Evolutionary conservation across 2,888 invertebrate species (phyloP).

Genomic region (Criorhina ranunculi): DNA sequence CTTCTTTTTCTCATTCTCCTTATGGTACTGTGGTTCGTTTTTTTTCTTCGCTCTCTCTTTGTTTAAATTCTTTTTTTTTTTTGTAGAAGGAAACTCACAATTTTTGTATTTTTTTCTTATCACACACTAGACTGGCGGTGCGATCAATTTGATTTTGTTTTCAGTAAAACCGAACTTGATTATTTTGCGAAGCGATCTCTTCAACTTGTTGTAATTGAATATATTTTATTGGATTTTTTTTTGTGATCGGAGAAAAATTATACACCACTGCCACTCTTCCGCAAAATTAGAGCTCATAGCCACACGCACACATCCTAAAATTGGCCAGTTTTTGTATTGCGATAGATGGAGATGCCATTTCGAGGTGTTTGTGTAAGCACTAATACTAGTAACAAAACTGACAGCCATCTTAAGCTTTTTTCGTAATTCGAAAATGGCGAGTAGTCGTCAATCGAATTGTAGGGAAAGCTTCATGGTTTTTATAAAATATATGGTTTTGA

Average conservation of each 20-base stretch:
- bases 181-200: constrained; percentile 38
- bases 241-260: constrained; percentile 65
- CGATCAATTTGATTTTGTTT: constrained; percentile 52
- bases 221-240: constrained; percentile 59
- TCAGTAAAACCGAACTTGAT: constrained; percentile 53
- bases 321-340: constrained; percentile 56
- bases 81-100: constrained; percentile 68
- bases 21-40: constrained; percentile 60
- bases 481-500: neutral
- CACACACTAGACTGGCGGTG: constrained; percentile 61
- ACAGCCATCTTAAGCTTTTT: constrained; percentile 66
- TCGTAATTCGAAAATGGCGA: constrained; percentile 66
- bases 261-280: constrained; percentile 75
- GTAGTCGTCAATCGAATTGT: constrained; percentile 14
- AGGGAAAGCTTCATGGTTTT: neutral
- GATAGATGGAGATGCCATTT: constrained; percentile 36
- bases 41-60: constrained; percentile 70
- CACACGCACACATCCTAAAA: constrained; percentile 46
- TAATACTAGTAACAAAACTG: constrained; percentile 44
- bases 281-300: constrained; percentile 75
- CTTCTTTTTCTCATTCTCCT: constrained; percentile 65
- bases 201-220: constrained; percentile 47
- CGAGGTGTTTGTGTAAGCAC: constrained; percentile 13
- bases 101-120: constrained; percentile 64
- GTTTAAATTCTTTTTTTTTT: constrained; percentile 66